Evolutionary conservation across 2,888 invertebrate genomes (phyloP), one percentile per base, ranked within the genome.

Genomic region (Biston betularia): DNA sequence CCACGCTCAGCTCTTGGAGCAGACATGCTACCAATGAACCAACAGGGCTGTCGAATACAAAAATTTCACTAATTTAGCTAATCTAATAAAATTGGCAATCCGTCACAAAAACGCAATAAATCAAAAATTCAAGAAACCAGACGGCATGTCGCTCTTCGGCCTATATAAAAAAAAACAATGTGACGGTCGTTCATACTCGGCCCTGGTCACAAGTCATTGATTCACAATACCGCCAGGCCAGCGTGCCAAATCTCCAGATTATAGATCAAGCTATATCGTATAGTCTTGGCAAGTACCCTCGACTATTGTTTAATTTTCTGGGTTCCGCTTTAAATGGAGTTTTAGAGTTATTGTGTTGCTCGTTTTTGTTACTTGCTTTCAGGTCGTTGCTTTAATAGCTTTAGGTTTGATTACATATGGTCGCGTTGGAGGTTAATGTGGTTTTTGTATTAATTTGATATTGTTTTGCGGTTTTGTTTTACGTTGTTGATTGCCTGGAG

Each of bases 221-320:
- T 60, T 60, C 65, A 62, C 63, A 64, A 68, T 68, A 58, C 56
- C 48, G 58, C 33, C 35, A 7, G 50, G 50, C 34, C 53, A 49
- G 48, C 63, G 67, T 73, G 73, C 75, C 75, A 75, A 75, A 70
- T 70, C 65, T 49, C 60, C 52, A 71, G 73, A 75, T 68, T 73
- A 71, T 73, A 69, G 68, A 75, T 75, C 74, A 70, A 67, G 66
- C 62, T 64, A 54, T 62, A 69, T 59, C 55, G 55, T 11, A 34
- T 69, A 70, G 65, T 65, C 63, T 71, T 73, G 71, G 71, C 75
- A 75, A 73, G 58, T 59, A 38, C 50, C 12, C 42, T 53, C 1
- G 46, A 42, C 70, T 71, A 70, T 72, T 75, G 75, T 75, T 75
- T 75, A 73, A 75, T 75, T 74, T 71, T 71, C 68, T 67, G 71